Evolutionary conservation across 2,113 vertebrate genomes (phyloP), one percentile per base, ranked within the genome.

Genomic region (Okapia johnstoni): DNA sequence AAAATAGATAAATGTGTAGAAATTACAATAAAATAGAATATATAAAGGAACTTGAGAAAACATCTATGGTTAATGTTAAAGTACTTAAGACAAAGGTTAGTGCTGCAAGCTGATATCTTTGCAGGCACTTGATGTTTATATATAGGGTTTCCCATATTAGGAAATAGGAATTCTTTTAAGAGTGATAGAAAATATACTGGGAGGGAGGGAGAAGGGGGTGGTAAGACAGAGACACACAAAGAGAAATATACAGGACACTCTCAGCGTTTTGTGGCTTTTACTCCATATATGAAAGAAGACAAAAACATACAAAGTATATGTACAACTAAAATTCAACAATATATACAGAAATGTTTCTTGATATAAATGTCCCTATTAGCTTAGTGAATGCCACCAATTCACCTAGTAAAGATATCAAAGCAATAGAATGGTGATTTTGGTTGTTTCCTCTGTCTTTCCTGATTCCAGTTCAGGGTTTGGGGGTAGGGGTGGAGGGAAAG

Each of bases 301-400:
- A 99, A 99, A 99, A 99, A 99, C 99, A 99, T 99, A 99, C 99
- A 99, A 99, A 99, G 99, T 99, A 99, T 99, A 99, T 99, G 96
- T 99, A 99, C 99, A 99, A 99, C 99, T 99, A 99, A 99, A 99
- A 99, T 99, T 99, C 99, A 99, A 99, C 99, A 99, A 99, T 99
- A 99, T 99, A 99, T 99, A 99, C 99, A 99, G 99, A 99, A 99
- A 99, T 99, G 98, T 99, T 99, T 99, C 99, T 99, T 93, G 94
- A 98, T 98, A 98, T 97, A 98, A 98, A 98, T 87, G 98, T 98
- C 98, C 98, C 98, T 98, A 97, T 98, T 87, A 97, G 97, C 98
- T 98, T 98, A 96, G 97, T 80, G 97, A 97, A 93, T 96, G 97
- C 97, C 94, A 86, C 50, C 90, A 88, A 66, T 96, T 97, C 97